phyloP scores from a whole-genome alignment of 1,140 invertebrate genomes.

The Neelides sp. region DNA sequence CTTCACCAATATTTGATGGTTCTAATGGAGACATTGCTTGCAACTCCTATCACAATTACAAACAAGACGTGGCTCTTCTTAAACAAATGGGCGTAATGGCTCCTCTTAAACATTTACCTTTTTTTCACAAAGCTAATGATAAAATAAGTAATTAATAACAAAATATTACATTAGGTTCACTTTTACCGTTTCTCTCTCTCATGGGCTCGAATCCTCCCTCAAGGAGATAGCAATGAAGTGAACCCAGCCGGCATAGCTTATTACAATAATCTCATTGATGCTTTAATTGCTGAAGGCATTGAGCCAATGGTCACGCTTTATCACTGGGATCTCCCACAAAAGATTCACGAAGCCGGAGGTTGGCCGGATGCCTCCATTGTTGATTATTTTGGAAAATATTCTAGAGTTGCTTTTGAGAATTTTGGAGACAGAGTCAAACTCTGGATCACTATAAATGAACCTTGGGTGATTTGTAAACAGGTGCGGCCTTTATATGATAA shows the following conservation, averaged over 20 bases:
- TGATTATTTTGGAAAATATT: conserved; percentile 29
- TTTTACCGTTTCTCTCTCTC: conserved; percentile 33
- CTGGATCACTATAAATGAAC: conserved; percentile 32
- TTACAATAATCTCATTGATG: conserved; percentile 31
- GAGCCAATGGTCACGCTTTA: conserved; percentile 35
- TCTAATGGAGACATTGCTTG: conserved; percentile 51
- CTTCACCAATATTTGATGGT: conserved; percentile 39
- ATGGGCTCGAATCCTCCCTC: conserved; percentile 34
- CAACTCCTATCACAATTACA: conserved; percentile 54
- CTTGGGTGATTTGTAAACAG: conserved; percentile 14
- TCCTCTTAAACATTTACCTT: not conserved
- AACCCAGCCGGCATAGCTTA: conserved; percentile 35
- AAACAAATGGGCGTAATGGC: conserved; percentile 35
- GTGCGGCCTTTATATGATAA: too few relatives aligned
- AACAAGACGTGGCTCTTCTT: conserved; percentile 49
- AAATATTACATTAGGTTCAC: conserved; percentile 11
- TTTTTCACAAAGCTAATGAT: not conserved
- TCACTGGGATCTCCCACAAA: conserved; percentile 36
- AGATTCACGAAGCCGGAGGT: conserved; percentile 28
- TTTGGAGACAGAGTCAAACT: conserved; percentile 32
- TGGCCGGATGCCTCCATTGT: conserved; percentile 25
- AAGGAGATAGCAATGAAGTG: conserved; percentile 27
- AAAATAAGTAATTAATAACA: not conserved
- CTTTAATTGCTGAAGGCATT: conserved; percentile 24
- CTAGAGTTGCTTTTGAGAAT: conserved; percentile 22